Evolutionary conservation across 2,797 vertebrate genomes (phyloP).

Genomic region (Rhinophrynus dorsalis): DNA sequence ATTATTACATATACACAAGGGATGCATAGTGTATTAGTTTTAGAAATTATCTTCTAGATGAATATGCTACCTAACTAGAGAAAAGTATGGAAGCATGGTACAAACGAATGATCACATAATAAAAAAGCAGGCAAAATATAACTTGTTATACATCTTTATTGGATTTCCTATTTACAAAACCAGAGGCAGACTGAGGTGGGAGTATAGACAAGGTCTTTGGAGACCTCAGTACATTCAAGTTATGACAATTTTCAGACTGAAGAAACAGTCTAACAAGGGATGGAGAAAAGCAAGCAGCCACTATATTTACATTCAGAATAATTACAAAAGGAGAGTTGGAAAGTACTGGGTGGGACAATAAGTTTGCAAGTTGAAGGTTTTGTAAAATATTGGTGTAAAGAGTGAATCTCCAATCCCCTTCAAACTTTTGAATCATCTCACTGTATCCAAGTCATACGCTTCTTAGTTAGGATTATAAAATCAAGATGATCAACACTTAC

Average conservation of each 20-base stretch:
- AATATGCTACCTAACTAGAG: no score
- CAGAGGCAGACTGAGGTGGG: constrained; percentile 47
- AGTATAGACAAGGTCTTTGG: not conserved
- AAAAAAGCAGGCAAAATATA: no score
- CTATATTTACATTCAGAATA: constrained; percentile 53
- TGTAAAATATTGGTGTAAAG: not conserved
- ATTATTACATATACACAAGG: no score
- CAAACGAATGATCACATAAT: no score
- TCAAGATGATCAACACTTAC: no score
- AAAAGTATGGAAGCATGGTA: no score
- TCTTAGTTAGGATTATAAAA: no score
- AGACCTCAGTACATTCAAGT: constrained; percentile 7
- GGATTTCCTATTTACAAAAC: constrained; percentile 63
- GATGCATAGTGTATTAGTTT: no score
- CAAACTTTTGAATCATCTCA: no score
- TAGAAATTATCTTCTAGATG: no score
- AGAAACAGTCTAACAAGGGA: not conserved
- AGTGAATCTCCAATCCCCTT: not conserved
- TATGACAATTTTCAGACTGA: not conserved
- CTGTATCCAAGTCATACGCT: no score
- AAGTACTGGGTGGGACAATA: not conserved
- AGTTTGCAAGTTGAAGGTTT: not conserved
- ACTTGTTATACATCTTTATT: constrained; percentile 60
- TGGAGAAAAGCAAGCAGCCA: constrained; percentile 48
- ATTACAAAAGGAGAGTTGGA: constrained; percentile 43